phyloP scores from a whole-genome alignment of 1,140 invertebrate genomes.

The Euwallacea similis region DNA sequence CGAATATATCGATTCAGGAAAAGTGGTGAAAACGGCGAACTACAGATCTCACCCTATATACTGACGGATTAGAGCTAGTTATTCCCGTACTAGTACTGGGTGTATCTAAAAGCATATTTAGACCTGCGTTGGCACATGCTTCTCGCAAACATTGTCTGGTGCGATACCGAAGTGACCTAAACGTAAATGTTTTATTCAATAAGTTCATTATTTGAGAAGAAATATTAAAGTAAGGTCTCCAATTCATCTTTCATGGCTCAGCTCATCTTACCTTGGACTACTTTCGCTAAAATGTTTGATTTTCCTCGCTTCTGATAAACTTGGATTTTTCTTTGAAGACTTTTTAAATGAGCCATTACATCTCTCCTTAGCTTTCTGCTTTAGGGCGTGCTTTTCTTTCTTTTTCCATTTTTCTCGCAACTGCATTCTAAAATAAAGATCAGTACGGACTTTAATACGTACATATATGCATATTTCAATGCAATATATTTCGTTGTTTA shows the following conservation, averaged over 20 bases:
- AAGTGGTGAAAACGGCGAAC: neutral
- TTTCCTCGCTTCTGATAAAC: conserved; percentile 36
- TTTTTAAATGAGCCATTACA: conserved; percentile 36
- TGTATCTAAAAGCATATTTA: conserved; percentile 48
- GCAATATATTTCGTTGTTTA: no score
- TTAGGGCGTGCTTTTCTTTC: conserved; percentile 24
- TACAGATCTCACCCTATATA: conserved; percentile 55
- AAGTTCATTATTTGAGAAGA: no score
- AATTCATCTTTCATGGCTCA: no score
- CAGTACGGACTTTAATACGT: neutral
- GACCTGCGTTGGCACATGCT: conserved; percentile 40
- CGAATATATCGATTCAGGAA: neutral
- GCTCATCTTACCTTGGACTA: conserved; percentile 19
- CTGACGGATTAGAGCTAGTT: conserved; percentile 53
- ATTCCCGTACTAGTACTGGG: conserved; percentile 63
- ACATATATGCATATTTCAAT: no score
- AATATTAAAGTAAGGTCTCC: no score
- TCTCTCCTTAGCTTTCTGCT: conserved; percentile 38
- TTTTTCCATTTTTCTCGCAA: conserved; percentile 36
- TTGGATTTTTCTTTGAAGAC: conserved; percentile 32
- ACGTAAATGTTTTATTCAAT: no score
- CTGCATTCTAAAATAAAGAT: conserved; percentile 28
- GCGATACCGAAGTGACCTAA: conserved; percentile 41
- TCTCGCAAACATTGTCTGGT: conserved; percentile 45
- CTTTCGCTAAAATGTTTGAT: conserved; percentile 32